A percentile compares a stretch with the other conserved stretches of the same genome.
Conservation (phyloP, 2,888 invertebrate species). For the Heteromurus nitidus region DNA sequence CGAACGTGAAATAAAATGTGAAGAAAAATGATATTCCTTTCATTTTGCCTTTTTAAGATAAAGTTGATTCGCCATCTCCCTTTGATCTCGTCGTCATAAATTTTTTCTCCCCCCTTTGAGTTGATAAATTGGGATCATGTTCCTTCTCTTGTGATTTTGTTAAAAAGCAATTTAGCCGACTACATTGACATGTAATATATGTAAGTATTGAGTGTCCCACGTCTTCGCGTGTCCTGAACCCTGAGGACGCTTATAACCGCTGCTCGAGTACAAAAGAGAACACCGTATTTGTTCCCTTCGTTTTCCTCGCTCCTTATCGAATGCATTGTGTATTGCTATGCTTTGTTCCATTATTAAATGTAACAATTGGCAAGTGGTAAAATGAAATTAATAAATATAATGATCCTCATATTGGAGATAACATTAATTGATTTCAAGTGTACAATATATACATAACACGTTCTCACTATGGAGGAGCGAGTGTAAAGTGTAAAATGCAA, state of each 20-base stretch:
- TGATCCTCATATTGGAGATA: slow-evolving; percentile 26
- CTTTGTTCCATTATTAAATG: too few relatives aligned
- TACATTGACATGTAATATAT: background rate
- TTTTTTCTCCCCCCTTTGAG: too few relatives aligned
- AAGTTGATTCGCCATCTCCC: background rate
- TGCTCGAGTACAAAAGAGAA: too few relatives aligned
- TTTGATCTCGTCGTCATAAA: slow-evolving; percentile 38
- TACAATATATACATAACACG: slow-evolving; percentile 11
- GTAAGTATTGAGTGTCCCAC: background rate
- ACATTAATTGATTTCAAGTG: slow-evolving; percentile 57
- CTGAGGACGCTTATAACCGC: too few relatives aligned
- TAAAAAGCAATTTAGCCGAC: slow-evolving; percentile 38
- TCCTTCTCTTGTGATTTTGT: slow-evolving; percentile 24
- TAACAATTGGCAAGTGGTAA: slow-evolving; percentile 22
- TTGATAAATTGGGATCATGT: slow-evolving; percentile 30
- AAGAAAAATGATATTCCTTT: background rate
- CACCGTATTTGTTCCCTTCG: slow-evolving; percentile 11
- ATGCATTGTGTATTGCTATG: too few relatives aligned
- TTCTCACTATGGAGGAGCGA: background rate
- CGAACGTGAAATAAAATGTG: too few relatives aligned
- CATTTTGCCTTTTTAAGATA: slow-evolving; percentile 12
- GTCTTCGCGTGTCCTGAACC: too few relatives aligned
- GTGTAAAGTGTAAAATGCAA: background rate
- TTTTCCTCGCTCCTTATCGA: too few relatives aligned
- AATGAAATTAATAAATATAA: too few relatives aligned